Percentiles rank a stretch among this genome's conserved stretches.
Evolutionary conservation across 2,113 vertebrate species (phyloP).

Genomic region (Cephalopholis sonnerati): DNA sequence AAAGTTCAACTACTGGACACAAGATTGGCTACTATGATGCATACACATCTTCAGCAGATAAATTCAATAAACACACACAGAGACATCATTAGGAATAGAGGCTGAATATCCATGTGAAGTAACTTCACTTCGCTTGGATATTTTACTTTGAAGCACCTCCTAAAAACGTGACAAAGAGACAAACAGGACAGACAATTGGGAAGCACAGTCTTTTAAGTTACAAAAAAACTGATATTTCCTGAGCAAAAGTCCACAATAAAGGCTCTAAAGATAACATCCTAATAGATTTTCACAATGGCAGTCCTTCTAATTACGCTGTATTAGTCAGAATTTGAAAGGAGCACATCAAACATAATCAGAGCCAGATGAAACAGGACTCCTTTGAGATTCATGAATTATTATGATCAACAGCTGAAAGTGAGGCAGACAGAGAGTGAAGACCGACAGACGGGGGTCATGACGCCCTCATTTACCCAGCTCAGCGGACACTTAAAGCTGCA

Average conservation of each 20-base stretch:
- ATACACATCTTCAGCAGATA: too few species aligned
- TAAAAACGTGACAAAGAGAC: too few species aligned
- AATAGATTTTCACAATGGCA: background rate
- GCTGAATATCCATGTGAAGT: too few species aligned
- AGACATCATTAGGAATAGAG: too few species aligned
- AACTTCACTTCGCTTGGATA: too few species aligned
- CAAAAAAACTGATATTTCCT: background rate
- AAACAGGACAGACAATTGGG: too few species aligned
- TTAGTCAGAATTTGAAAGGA: background rate
- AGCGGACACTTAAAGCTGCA: background rate
- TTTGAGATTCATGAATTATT: constrained; percentile 5
- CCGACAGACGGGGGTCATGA: background rate
- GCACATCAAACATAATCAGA: background rate
- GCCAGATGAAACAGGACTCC: background rate
- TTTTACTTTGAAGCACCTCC: too few species aligned
- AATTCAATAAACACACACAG: too few species aligned
- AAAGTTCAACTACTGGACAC: too few species aligned
- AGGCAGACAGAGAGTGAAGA: background rate
- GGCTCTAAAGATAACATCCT: background rate
- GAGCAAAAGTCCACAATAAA: background rate
- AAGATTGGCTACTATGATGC: too few species aligned
- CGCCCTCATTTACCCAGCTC: background rate
- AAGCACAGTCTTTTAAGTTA: background rate
- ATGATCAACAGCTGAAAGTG: background rate
- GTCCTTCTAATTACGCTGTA: background rate